Conservation (phyloP, 1,140 invertebrate genomes). For the Drosophila pachea region DNA sequence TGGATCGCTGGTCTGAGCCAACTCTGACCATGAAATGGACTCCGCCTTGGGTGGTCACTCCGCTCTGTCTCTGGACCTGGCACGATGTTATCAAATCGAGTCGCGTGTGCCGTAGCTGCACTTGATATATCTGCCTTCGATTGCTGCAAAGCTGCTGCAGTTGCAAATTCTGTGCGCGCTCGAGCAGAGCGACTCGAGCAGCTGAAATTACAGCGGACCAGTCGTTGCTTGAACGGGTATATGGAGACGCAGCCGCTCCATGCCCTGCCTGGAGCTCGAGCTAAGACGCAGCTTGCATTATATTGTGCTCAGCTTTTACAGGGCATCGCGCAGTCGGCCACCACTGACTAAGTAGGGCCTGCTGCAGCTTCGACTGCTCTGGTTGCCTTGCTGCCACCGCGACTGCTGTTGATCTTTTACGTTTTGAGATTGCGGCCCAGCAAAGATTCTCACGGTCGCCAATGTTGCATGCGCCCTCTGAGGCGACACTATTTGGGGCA, state of each 20-base stretch:
- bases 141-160: background rate
- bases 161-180: conserved; percentile 9
- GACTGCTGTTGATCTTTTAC: conserved; percentile 1
- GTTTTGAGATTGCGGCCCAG: conserved; percentile 64
- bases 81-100: conserved; percentile 16
- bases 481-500: conserved; percentile 24
- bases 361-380: background rate
- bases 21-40: too few species aligned
- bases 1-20: too few species aligned
- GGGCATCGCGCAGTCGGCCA: too few species aligned
- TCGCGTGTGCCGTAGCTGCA: conserved; percentile 16
- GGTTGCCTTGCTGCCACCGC: too few species aligned
- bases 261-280: background rate
- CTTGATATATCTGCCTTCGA: background rate
- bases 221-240: too few species aligned
- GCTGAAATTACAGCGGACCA: conserved; percentile 9
- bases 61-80: background rate
- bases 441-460: conserved; percentile 66
- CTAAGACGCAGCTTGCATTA: too few species aligned
- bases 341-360: too few species aligned
- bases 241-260: background rate
- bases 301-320: too few species aligned
- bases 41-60: background rate
- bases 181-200: conserved; percentile 3
- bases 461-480: conserved; percentile 48